Evolutionary conservation across 2,113 vertebrate species (phyloP), one percentile per base, ranked within the genome.

Genomic region (Centropus unirufus): DNA sequence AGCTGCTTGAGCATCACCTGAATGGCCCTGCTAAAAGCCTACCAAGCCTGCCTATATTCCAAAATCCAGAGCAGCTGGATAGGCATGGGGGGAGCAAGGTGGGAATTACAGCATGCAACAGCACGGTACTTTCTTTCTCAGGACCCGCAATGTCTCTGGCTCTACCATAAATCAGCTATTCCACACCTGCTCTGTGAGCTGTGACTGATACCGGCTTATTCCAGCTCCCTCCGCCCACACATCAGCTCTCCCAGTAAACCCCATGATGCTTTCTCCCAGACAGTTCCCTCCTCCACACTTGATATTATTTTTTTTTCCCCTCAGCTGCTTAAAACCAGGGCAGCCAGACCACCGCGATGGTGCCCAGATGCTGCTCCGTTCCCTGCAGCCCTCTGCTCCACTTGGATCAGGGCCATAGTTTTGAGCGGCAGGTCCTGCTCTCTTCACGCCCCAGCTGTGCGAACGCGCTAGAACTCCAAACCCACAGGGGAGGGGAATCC

Each of bases 41-140:
- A 16, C 5, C 34, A 7, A 62, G 20, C 36, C 55, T 39, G 22
- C 34, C 51, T 5, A 0, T 13, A 46, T 12, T 77, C 72, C 36
- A 1, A 62, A 74, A 40, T 12, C 59, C 66, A 30, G 64, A 44
- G 16, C 52, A 12, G 19, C 29, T 24, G 6, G 36, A 14, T 3
- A 21, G 32, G 24, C 21, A 16, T n/a, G 36, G 78, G 20, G 40
- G 32, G 12, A 68, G 20, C 36, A 19, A 27, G 44, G 42, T 6
- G 39, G 83, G 55, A 58, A 69, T 4, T 5, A 32, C 1, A 7
- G 24, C 0, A 0, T 32, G 61, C 6, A 4, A 18, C 0, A 0
- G 11, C 9, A 8, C 1, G 7, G 14, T 14, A 52, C 42, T 62
- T 47, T 63, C 51, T 51, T 49, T 22, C 59, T 57, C 40, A 18